These are phyloP conservation scores for Heliconius himera DNA, from an alignment of 1,140 invertebrate species.

Conservation along the genomic window DNA sequence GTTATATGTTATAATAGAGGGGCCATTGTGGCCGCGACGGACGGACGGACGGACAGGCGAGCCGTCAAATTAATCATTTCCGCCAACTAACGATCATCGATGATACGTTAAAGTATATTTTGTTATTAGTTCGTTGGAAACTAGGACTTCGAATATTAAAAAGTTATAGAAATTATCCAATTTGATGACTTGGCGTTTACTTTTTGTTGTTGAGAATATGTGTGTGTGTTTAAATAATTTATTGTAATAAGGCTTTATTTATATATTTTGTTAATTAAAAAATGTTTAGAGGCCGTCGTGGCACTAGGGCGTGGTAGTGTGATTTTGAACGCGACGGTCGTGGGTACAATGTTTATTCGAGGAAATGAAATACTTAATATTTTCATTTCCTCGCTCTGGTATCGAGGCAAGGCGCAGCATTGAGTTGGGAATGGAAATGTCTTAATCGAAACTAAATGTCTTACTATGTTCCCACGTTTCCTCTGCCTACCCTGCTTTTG, in stretches of 20 bases:
- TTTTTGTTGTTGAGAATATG: not conserved
- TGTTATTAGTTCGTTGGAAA: constrained; percentile 5
- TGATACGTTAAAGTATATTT: not conserved
- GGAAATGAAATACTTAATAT: too few species aligned
- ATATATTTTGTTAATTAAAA: too few species aligned
- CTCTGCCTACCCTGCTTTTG: too few species aligned
- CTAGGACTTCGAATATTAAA: not conserved
- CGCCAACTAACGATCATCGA: constrained; percentile 6
- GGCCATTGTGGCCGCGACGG: constrained; percentile 13
- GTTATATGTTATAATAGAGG: not conserved
- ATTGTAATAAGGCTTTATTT: not conserved
- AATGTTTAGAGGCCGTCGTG: too few species aligned
- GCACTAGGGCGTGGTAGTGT: too few species aligned
- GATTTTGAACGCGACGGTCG: too few species aligned
- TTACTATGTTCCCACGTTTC: too few species aligned
- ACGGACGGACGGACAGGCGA: constrained; percentile 13
- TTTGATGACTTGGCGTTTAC: not conserved
- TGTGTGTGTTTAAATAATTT: not conserved
- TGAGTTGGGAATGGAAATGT: too few species aligned
- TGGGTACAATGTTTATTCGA: too few species aligned
- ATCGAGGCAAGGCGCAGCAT: too few species aligned
- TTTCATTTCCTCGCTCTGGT: too few species aligned
- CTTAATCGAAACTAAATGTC: too few species aligned
- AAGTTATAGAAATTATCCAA: constrained; percentile 4
- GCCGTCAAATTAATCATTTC: constrained; percentile 28